Evolutionary conservation across 1,140 invertebrate species (phyloP), one percentile per base, ranked within the genome.

Genomic region (Aphelenchoides besseyi): DNA sequence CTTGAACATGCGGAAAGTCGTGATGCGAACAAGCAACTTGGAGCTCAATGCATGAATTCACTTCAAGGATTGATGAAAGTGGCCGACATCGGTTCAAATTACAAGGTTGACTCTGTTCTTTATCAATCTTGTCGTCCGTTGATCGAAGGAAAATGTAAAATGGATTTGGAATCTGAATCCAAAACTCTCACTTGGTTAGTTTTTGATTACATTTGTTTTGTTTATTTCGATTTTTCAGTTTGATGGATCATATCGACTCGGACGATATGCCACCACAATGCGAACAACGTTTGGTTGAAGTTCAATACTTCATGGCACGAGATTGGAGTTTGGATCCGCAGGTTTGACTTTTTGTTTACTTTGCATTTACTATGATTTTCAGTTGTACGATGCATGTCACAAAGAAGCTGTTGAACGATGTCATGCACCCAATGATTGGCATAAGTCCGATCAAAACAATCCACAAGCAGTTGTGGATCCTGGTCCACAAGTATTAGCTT

Each of bases 291-390:
- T 86, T 98, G 32, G 87, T 97, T 23, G 93, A 97, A 87, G 95
- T 98, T 80, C 94, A 98, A 81, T 98, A 95, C 85, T 98, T 98
- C 86, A 89, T 97, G 61, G 91, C 92, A 0, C 89, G 95, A 77
- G 92, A 97, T 87, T 98, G 71, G 82, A 87, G 87, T 82, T 85
- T 98, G 53, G 95, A 98, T 87, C 90, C 92, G n/a, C 75, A 79
- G 59, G n/a, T 61, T 30, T n/a, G n/a, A n/a, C n/a, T 36, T 18
- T 61, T n/a, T 18, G 16, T 61, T 29, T 36, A 23, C 41, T 23
- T 48, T 48, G 12, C 23, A 48, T 23, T 23, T 48, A 16, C 41
- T 23, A 23, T 48, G 12, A 48, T 48, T 48, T 48, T 0, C 90
- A 91, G 71, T 86, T 98, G 16, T 97, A 93, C 82, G 89, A 89